Evolutionary conservation across 2,797 vertebrate genomes (phyloP).

Genomic region (Cercopithecus petaurista): DNA sequence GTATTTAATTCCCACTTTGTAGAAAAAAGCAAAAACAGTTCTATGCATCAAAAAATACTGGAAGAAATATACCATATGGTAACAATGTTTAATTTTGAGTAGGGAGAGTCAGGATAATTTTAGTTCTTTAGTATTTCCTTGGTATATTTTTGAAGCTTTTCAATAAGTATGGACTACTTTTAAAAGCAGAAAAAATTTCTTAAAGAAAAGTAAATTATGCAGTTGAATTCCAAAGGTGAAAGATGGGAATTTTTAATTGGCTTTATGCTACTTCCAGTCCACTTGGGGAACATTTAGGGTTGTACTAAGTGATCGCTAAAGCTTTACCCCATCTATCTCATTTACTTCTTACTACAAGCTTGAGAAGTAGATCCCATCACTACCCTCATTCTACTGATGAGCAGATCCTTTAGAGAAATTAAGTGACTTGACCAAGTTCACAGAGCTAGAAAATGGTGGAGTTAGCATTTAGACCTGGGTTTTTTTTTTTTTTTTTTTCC

Average conservation of each 20-base stretch:
- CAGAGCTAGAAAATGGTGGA: background rate
- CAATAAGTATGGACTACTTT: background rate
- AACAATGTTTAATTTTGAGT: conserved; percentile 22
- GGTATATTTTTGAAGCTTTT: background rate
- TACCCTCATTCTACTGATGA: background rate
- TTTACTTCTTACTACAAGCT: background rate
- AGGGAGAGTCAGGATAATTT: background rate
- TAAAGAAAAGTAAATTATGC: background rate
- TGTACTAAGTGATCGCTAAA: background rate
- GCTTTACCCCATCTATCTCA: background rate
- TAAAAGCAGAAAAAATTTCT: background rate
- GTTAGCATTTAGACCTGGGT: background rate
- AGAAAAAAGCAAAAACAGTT: background rate
- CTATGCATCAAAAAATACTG: background rate
- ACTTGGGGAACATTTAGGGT: background rate
- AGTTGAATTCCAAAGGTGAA: background rate
- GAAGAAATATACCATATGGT: background rate
- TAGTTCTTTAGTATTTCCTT: background rate
- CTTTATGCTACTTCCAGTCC: background rate
- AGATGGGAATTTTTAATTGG: background rate
- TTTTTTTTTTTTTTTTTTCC: background rate
- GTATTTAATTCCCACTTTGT: conserved; percentile 8
- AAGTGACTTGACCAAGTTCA: background rate
- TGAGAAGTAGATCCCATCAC: background rate
- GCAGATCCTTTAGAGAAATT: background rate